Evolutionary conservation across 53 echinoderm and acorn worm species (phyloP).

Genomic region (Mesocentrotus franciscanus): DNA sequence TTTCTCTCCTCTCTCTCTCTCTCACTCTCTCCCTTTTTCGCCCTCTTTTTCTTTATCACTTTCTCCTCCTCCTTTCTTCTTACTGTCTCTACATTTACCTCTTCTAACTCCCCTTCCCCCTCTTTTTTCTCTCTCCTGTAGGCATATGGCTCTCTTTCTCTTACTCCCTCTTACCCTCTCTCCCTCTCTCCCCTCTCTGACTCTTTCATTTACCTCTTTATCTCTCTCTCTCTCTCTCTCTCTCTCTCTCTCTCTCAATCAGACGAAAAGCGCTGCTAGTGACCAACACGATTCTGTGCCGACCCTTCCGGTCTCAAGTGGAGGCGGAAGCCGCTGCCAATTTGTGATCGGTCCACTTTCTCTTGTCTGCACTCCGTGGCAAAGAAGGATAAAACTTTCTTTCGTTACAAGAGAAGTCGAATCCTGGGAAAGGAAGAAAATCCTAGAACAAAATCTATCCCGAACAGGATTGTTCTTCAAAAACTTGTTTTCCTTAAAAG

Average conservation of each 20-base stretch:
- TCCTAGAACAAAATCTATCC: not conserved
- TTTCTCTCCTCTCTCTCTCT: too few species aligned
- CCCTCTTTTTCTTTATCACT: too few species aligned
- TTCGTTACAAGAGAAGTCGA: not conserved
- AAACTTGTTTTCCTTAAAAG: too few species aligned
- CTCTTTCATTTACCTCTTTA: not conserved
- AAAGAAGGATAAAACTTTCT: not conserved
- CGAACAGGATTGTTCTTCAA: too few species aligned
- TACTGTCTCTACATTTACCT: too few species aligned
- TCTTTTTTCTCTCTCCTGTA: too few species aligned
- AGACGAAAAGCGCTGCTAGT: not conserved
- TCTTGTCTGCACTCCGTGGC: not conserved
- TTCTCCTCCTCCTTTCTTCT: too few species aligned
- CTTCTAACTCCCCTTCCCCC: too few species aligned
- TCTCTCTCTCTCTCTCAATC: not conserved
- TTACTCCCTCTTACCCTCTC: not conserved
- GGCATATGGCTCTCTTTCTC: not conserved
- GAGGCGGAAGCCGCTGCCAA: not conserved
- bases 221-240: too few species aligned
- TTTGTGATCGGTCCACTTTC: not conserved
- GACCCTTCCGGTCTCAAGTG: conserved; percentile 25
- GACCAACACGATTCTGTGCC: not conserved
- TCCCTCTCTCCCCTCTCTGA: not conserved
- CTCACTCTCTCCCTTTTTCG: not conserved
- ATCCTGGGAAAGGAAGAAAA: not conserved